Evolutionary conservation across 2,888 invertebrate species (phyloP), one percentile per base, ranked within the genome.

Genomic region (Troides helena): DNA sequence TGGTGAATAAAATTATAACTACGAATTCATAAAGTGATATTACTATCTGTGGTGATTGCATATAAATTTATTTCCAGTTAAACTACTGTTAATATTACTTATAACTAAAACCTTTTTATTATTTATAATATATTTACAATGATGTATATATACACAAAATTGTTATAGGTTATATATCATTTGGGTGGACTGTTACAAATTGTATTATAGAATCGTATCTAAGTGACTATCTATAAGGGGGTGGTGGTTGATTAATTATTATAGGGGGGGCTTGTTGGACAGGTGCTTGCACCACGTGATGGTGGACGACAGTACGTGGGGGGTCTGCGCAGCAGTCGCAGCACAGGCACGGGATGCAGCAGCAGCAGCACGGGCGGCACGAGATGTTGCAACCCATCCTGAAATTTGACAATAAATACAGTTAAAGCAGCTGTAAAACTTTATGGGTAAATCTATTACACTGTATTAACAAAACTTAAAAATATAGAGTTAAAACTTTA

Each of bases 351-450:
- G 90, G 90, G 62, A 88, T 84, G 75, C 90, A 91, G 78, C 92
- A 91, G 73, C 91, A 90, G 76, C 90, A 90, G 72, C 89, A 90
- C 1, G 90, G 89, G 71, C 90, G 89, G 73, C 87, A 88, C 39
- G 89, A 90, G 71, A 90, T 76, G 76, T 86, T 85, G 78, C 90
- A 90, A 78, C 92, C 91, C 92, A 92, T 92, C 72, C 88, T 89
- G 87, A 68, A 88, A 87, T 7, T 36, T 12, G 23, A 63, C 63
- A 72, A 23, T 39, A 14, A 30, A 59, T 7, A 53, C 46, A n/a
- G 2, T 53, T 53, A 53, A n/a, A 53, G 5, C 18, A 5, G 50
- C 50, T 18, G 18, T 18, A 50, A 14, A 50, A 18, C 14, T 14
- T 14, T 17, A n/a, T n/a, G 53, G 6, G 6, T n/a, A 46, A 46